A percentile compares a stretch with the other conserved stretches of the same genome.
phyloP scores from a whole-genome alignment of 2,113 vertebrate genomes.

The Pollimyrus isidori region DNA sequence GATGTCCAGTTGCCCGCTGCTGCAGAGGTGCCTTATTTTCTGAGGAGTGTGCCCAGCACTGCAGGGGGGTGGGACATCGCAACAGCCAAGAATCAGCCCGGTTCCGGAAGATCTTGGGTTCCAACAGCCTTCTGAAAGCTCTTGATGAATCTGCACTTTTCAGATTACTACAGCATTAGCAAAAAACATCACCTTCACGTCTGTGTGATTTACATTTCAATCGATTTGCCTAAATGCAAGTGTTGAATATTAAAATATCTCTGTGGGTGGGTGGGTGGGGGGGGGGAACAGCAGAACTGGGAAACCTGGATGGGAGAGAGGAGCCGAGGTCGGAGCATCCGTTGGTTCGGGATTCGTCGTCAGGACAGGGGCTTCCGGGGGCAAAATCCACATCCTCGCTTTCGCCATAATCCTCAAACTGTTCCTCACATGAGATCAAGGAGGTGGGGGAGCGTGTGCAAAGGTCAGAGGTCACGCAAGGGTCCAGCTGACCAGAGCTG shows the following conservation, averaged over 20 bases:
- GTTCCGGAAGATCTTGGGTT: not conserved
- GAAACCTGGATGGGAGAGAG: conserved; percentile 78
- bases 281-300: not conserved
- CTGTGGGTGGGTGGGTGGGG: not conserved
- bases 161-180: not conserved
- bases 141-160: not conserved
- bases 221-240: not conserved
- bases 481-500: conserved; percentile 55
- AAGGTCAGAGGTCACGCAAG: conserved; percentile 32
- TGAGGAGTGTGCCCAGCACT: conserved; percentile 79
- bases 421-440: conserved; percentile 71
- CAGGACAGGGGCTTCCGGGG: conserved; percentile 77
- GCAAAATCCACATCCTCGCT: conserved; percentile 77
- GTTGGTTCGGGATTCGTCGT: conserved; percentile 74
- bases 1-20: conserved; percentile 69
- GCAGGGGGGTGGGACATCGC: not conserved
- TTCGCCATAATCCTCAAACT: conserved; percentile 87
- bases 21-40: conserved; percentile 71
- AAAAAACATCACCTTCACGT: not conserved
- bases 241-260: not conserved
- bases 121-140: not conserved
- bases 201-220: not conserved
- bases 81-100: not conserved
- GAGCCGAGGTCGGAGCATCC: conserved; percentile 79
- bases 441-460: conserved; percentile 69